Conservation (phyloP, 2,797 vertebrate species). For the Acanthopagrus latus region DNA sequence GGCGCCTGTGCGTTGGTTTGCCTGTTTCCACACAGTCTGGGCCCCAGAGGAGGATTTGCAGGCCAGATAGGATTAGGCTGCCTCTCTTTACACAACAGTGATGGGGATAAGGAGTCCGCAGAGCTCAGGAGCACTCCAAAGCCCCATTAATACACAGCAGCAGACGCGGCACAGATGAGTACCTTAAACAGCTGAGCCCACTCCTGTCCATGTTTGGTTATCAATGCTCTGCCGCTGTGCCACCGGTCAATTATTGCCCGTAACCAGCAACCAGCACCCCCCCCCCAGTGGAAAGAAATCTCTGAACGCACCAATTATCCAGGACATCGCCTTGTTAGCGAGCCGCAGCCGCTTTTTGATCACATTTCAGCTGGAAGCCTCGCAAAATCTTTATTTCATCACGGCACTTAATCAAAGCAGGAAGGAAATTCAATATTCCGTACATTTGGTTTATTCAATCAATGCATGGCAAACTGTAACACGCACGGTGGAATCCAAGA, state of each 20-base stretch:
- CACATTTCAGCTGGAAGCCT: constrained; percentile 24
- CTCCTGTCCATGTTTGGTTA: constrained; percentile 69
- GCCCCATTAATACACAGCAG: constrained; percentile 81
- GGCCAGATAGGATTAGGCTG: constrained; percentile 86
- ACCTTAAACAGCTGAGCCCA: constrained; percentile 79
- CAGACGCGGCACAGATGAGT: constrained; percentile 70
- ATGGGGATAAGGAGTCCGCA: constrained; percentile 82
- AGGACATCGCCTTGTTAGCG: constrained; percentile 26
- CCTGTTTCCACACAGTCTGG: constrained; percentile 82
- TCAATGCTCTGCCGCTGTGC: constrained; percentile 55
- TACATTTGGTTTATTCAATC: constrained; percentile 11
- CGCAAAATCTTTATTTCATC: constrained; percentile 9
- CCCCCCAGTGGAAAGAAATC: constrained; percentile 35
- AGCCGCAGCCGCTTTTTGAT: constrained; percentile 30
- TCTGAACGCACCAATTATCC: constrained; percentile 49
- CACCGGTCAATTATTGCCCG: constrained; percentile 60
- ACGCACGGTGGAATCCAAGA: background rate
- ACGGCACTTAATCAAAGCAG: constrained; percentile 9
- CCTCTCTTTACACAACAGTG: constrained; percentile 87
- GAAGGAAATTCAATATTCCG: constrained; percentile 12
- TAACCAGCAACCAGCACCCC: constrained; percentile 3
- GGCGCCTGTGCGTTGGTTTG: constrained; percentile 77
- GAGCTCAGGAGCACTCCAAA: constrained; percentile 82
- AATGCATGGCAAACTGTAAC: background rate
- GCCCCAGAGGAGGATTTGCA: constrained; percentile 83